Evolutionary conservation across 2,113 vertebrate genomes (phyloP).

Genomic region (Mugil cephalus): DNA sequence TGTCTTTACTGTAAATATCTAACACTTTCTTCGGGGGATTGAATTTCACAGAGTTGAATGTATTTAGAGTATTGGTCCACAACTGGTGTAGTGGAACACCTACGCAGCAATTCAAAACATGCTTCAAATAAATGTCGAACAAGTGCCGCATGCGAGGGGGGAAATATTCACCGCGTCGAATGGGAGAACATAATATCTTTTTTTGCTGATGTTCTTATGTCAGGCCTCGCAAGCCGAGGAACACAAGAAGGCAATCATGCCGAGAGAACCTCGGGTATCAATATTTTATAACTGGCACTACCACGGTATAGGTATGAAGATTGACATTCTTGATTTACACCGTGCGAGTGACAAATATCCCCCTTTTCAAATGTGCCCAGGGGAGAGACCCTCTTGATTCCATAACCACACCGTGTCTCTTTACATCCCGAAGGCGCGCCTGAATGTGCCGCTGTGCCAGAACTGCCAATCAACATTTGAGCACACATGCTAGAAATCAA

Average conservation of each 20-base stretch:
- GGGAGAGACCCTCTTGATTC: constrained; percentile 56
- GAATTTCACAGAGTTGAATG: constrained; percentile 22
- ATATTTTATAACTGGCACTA: constrained; percentile 63
- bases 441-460: background rate
- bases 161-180: background rate
- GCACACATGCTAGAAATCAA: constrained; percentile 49
- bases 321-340: constrained; percentile 25
- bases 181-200: background rate
- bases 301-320: constrained; percentile 18
- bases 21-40: constrained; percentile 21
- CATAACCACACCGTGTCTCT: constrained; percentile 33
- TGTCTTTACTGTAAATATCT: constrained; percentile 7
- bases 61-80: background rate
- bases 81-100: background rate
- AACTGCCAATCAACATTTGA: constrained; percentile 44
- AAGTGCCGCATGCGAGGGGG: background rate
- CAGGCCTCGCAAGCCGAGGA: background rate
- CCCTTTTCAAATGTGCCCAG: constrained; percentile 57
- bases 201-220: background rate
- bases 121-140: constrained; percentile 27
- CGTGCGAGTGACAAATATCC: constrained; percentile 38
- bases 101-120: background rate
- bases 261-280: constrained; percentile 38
- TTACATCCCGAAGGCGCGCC: constrained; percentile 6
- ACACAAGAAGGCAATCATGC: constrained; percentile 37